These are phyloP conservation scores for Harpalus rubripes DNA, from an alignment of 2,888 invertebrate species.

Conservation along the genomic window DNA sequence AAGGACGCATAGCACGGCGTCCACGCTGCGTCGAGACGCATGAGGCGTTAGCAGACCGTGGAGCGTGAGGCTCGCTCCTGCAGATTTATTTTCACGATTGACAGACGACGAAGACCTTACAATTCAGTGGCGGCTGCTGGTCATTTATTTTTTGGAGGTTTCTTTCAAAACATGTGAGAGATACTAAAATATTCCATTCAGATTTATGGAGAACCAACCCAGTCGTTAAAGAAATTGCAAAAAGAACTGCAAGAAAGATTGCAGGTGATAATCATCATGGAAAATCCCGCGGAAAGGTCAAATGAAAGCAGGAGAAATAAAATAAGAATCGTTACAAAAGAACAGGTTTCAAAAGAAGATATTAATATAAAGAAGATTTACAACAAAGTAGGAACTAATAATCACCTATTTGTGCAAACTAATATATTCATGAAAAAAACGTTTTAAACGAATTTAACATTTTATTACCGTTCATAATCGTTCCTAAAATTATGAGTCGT, in stretches of 20 bases:
- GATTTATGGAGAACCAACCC: constrained; percentile 5
- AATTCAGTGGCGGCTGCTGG: constrained; percentile 33
- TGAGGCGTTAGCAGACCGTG: background rate
- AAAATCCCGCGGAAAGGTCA: background rate
- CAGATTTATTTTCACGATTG: constrained; percentile 48
- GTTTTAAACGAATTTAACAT: too few relatives aligned
- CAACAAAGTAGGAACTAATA: too few relatives aligned
- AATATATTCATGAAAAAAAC: too few relatives aligned
- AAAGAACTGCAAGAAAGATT: background rate
- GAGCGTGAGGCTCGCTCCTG: constrained; percentile 18
- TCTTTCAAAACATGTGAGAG: constrained; percentile 7
- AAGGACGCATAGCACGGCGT: background rate
- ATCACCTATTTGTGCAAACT: too few relatives aligned
- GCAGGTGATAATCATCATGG: constrained; percentile 3
- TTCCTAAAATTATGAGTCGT: too few relatives aligned
- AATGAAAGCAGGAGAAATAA: too few relatives aligned
- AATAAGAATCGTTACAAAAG: too few relatives aligned
- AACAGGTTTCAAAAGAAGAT: too few relatives aligned
- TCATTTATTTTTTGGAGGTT: constrained; percentile 20
- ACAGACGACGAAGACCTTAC: constrained; percentile 23
- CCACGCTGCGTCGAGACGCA: constrained; percentile 28
- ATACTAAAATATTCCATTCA: constrained; percentile 17
- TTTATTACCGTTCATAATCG: too few relatives aligned
- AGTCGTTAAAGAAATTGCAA: constrained; percentile 10
- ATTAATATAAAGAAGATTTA: too few relatives aligned